Conservation (phyloP, 2,888 invertebrate species). For the Drosophila engyochracea region DNA sequence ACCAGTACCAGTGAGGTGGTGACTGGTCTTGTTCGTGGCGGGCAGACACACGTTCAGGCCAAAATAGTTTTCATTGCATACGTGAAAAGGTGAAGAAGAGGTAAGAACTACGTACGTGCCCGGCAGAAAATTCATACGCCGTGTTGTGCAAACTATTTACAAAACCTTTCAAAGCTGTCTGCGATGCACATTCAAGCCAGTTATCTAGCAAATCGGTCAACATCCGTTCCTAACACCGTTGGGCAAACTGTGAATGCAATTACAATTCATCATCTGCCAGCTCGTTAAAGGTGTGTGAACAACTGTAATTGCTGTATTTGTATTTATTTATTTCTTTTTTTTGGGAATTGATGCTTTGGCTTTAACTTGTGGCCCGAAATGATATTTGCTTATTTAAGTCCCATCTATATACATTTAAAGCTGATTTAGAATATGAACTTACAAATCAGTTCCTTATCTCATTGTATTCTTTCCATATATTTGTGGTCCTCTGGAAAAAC, state of each 20-base stretch:
- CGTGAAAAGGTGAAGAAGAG: constrained; percentile 4
- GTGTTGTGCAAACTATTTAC: constrained; percentile 33
- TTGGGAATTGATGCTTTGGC: neutral
- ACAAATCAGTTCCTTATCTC: neutral
- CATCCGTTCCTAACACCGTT: neutral
- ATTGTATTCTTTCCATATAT: neutral
- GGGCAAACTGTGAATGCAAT: constrained; percentile 26
- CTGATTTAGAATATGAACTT: neutral
- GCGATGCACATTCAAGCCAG: neutral
- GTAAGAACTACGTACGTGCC: constrained; percentile 1
- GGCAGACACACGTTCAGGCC: neutral
- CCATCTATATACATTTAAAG: constrained; percentile 27
- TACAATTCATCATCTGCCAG: constrained; percentile 6
- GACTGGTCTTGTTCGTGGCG: constrained; percentile 10
- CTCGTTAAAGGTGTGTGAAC: constrained; percentile 1
- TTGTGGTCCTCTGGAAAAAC: neutral
- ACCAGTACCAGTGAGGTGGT: neutral
- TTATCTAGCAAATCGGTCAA: neutral
- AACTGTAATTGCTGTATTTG: constrained; percentile 12
- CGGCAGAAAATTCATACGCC: constrained; percentile 32
- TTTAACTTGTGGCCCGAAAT: neutral
- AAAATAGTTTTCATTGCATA: constrained; percentile 25
- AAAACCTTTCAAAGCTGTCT: constrained; percentile 16
- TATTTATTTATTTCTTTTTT: no score
- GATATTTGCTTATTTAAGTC: neutral